Percentiles rank a stretch among this genome's conserved stretches.
phyloP scores from a whole-genome alignment of 2,888 invertebrate species.

The Conomelus anceps region DNA sequence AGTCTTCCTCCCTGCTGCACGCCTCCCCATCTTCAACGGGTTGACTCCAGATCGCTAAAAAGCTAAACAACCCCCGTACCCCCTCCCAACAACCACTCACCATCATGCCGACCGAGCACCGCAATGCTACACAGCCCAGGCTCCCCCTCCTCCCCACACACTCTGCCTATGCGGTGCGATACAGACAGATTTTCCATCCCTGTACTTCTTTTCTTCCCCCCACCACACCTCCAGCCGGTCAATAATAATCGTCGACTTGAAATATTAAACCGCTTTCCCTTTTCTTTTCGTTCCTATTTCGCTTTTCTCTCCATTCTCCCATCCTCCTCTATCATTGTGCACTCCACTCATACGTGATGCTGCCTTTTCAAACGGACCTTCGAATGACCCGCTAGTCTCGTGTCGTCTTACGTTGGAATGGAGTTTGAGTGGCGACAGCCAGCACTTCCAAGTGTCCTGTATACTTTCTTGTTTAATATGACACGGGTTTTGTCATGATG shows the following conservation, averaged over 20 bases:
- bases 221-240: background rate
- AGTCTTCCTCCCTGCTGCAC: background rate
- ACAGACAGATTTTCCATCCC: conserved; percentile 23
- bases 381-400: too few relatives aligned
- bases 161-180: conserved; percentile 25
- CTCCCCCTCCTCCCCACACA: conserved; percentile 13
- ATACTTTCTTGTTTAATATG: too few relatives aligned
- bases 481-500: too few relatives aligned
- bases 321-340: too few relatives aligned
- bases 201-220: conserved; percentile 11
- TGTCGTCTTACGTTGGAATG: background rate
- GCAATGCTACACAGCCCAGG: conserved; percentile 24
- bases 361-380: background rate
- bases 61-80: conserved; percentile 24
- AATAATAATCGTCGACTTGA: background rate
- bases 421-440: background rate
- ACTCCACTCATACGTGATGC: background rate
- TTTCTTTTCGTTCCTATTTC: background rate
- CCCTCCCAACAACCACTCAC: background rate
- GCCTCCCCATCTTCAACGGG: conserved; percentile 17
- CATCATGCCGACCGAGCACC: conserved; percentile 16
- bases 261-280: background rate
- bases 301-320: background rate
- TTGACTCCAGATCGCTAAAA: conserved; percentile 27
- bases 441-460: background rate